Conservation (phyloP, 1,140 invertebrate genomes). For the Archivesica marissinica region DNA sequence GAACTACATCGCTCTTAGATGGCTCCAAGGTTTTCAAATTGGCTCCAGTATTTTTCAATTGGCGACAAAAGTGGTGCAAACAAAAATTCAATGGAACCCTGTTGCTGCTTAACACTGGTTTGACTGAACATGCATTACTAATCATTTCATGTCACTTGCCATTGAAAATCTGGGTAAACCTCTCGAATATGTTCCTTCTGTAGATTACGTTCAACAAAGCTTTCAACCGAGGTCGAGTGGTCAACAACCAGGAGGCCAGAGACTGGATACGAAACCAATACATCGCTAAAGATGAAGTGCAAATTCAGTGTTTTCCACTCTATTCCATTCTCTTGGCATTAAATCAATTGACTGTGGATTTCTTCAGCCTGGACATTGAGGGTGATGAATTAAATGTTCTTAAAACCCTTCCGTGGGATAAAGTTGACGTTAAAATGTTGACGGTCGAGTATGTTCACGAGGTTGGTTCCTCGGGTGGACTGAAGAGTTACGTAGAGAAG, state of each 20-base stretch:
- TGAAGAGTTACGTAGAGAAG: constrained; percentile 58
- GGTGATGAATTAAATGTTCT: constrained; percentile 86
- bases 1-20: no score
- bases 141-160: no score
- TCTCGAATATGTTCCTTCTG: no score
- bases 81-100: no score
- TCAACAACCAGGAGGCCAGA: constrained; percentile 29
- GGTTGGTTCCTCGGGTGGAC: background rate
- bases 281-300: constrained; percentile 6
- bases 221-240: constrained; percentile 59
- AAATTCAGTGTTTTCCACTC: constrained; percentile 92
- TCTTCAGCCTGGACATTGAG: constrained; percentile 89
- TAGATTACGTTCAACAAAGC: constrained; percentile 65
- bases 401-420: constrained; percentile 85
- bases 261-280: constrained; percentile 50
- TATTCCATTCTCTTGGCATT: constrained; percentile 92
- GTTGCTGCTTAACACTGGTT: no score
- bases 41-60: no score
- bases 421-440: constrained; percentile 83
- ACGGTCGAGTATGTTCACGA: constrained; percentile 62
- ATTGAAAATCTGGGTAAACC: no score
- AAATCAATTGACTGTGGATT: constrained; percentile 89
- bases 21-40: no score
- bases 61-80: no score
- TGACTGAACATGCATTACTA: no score